Conservation (phyloP, 1,140 invertebrate species). For the Aradophagus sp. region DNA sequence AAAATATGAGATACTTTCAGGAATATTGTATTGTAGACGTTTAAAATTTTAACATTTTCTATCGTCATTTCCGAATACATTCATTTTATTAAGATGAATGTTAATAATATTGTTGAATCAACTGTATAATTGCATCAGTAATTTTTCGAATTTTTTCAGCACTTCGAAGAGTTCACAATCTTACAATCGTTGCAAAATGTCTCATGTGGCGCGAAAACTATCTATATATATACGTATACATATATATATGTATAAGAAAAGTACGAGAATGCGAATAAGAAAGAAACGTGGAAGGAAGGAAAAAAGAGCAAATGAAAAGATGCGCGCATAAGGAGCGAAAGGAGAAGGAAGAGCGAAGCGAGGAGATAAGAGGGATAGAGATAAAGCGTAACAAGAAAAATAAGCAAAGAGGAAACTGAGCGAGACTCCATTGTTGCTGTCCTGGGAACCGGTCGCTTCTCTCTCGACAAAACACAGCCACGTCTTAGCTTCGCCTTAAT, state of each 20-base stretch:
- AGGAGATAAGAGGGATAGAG: slow-evolving; percentile 37
- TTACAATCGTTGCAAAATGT: slow-evolving; percentile 26
- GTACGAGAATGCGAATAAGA: slow-evolving; percentile 12
- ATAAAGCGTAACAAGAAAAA: slow-evolving; percentile 41
- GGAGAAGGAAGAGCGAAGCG: slow-evolving; percentile 15
- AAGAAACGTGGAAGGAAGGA: slow-evolving; percentile 28
- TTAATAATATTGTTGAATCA: too few species aligned
- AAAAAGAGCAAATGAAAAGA: slow-evolving; percentile 28
- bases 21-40: too few species aligned
- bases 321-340: slow-evolving; percentile 11
- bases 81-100: too few species aligned
- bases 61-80: too few species aligned
- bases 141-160: too few species aligned
- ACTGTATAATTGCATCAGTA: too few species aligned
- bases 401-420: slow-evolving; percentile 44
- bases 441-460: slow-evolving; percentile 63
- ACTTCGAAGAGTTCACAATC: slow-evolving; percentile 21
- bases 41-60: too few species aligned
- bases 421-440: slow-evolving; percentile 57
- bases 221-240: too few species aligned
- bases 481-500: slow-evolving; percentile 41
- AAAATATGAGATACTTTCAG: too few species aligned
- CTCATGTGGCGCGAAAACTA: slow-evolving; percentile 25
- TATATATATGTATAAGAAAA: too few species aligned
- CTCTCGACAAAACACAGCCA: slow-evolving; percentile 41